Base-by-base conservation (phyloP, 2,888 invertebrate genomes). In the Himalopsyche tibetana region DNA sequence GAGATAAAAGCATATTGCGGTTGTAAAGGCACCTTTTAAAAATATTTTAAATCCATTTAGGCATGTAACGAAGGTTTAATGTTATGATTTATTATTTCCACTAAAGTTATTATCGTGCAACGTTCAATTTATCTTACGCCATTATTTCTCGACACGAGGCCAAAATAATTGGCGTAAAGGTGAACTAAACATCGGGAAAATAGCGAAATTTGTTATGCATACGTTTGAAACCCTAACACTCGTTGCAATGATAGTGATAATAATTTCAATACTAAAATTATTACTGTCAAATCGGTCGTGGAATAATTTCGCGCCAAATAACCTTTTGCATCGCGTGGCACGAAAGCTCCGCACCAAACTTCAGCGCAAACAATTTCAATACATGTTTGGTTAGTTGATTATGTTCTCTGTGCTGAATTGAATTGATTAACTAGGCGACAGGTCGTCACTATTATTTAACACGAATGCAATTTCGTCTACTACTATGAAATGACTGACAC, bases 181-280 rank as follows among this genome's bases (percentile, higher is more conserved):
- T 38, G 74, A 15, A 74, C 12, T 36, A 74, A 74, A 74, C 74
- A 74, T 12, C 12, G 2, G 15, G 36, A 5, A 74, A 63, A 74
- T 74, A 15, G 51, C 19, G 12, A 15, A 74, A 74, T 74, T 36
- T 74, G 38, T 74, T 74, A 74, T 74, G 74, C 74, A 74, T 74
- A 74, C 36, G 74, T 74, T 74, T 36, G 28, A 36, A 74, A 28
- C 8, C 74, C 38, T 74, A 38, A 74, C 74, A 74, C 4, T 74
- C 74, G 36, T 74, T 36, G 36, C 74, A 74, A 38, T 36, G 36
- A 74, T 36, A 74, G 74, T 38, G 5, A 74, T 74, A 74, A 28
- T 74, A 74, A 74, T 74, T 74, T 74, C 74, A 74, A 74, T 74
- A 74, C 74, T 19, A 36, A 74, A 74, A 74, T 74, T 74, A 74